Percentiles rank a stretch among this genome's conserved stretches.
Conservation (phyloP, 2,797 vertebrate genomes). For the Melanotaenia boesemani region DNA sequence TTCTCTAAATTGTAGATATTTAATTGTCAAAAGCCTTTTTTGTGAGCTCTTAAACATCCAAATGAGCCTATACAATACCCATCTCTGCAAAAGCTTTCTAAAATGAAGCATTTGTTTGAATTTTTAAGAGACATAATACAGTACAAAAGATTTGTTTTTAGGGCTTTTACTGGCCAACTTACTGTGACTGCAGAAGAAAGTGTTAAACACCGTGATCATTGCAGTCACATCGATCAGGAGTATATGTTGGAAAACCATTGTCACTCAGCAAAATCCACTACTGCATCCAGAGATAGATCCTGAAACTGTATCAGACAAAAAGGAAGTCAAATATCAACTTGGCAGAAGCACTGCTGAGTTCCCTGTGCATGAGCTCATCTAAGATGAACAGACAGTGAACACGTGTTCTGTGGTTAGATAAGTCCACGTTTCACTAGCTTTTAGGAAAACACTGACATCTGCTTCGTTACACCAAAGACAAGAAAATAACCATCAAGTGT, state of each 20-base stretch:
- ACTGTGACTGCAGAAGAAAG: background rate
- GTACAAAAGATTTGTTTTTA: background rate
- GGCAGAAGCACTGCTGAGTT: background rate
- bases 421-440: background rate
- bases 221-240: background rate
- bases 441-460: background rate
- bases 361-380: background rate
- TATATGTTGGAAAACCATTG: conserved; percentile 1
- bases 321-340: conserved; percentile 5
- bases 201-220: background rate
- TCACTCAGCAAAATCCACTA: conserved; percentile 1
- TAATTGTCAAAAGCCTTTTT: background rate
- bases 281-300: conserved; percentile 12
- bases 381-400: background rate
- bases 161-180: background rate
- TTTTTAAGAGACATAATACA: background rate
- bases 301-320: background rate
- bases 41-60: no score
- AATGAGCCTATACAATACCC: no score
- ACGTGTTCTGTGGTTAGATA: background rate
- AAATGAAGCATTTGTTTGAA: background rate
- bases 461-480: background rate
- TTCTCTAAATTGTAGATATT: background rate
- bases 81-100: background rate
- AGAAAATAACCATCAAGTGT: background rate